Conservation (phyloP, 2,888 invertebrate genomes). For the Cynaeus angustus region DNA sequence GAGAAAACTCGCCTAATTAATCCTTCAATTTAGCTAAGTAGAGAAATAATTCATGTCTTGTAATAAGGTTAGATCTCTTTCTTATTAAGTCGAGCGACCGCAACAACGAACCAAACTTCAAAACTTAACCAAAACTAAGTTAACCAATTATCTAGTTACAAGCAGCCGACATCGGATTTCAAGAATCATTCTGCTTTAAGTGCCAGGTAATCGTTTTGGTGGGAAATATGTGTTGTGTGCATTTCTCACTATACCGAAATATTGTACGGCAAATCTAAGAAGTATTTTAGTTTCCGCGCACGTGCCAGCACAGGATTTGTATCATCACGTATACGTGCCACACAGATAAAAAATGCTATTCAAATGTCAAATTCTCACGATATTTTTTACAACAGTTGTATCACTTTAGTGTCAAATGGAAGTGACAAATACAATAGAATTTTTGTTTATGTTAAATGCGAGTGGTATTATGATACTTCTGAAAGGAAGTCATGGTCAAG, state of each 20-base stretch:
- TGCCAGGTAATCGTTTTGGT: too few species aligned
- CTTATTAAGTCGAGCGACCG: slow-evolving; percentile 17
- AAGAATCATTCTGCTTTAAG: too few species aligned
- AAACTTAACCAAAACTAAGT: slow-evolving; percentile 22
- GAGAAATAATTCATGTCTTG: slow-evolving; percentile 26
- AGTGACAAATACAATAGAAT: not conserved
- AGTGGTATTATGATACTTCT: too few species aligned
- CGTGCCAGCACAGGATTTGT: slow-evolving; percentile 28
- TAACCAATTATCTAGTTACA: slow-evolving; percentile 13
- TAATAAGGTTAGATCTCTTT: slow-evolving; percentile 17
- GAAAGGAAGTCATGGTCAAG: too few species aligned
- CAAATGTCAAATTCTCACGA: not conserved
- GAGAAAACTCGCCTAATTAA: slow-evolving; percentile 15
- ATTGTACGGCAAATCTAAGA: not conserved
- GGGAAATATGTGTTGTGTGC: too few species aligned
- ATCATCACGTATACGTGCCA: slow-evolving; percentile 22
- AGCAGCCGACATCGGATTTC: not conserved
- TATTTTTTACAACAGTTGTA: slow-evolving; percentile 3
- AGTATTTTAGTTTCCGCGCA: slow-evolving; percentile 13
- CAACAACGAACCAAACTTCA: slow-evolving; percentile 23
- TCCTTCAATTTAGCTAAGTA: slow-evolving; percentile 35
- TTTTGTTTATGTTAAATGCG: too few species aligned
- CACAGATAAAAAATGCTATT: slow-evolving; percentile 16
- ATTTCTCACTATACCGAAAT: too few species aligned
- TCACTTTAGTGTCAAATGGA: too few species aligned